These are phyloP conservation scores for Saturnia pavonia DNA, from an alignment of 2,888 invertebrate species.

Conservation along the genomic window DNA sequence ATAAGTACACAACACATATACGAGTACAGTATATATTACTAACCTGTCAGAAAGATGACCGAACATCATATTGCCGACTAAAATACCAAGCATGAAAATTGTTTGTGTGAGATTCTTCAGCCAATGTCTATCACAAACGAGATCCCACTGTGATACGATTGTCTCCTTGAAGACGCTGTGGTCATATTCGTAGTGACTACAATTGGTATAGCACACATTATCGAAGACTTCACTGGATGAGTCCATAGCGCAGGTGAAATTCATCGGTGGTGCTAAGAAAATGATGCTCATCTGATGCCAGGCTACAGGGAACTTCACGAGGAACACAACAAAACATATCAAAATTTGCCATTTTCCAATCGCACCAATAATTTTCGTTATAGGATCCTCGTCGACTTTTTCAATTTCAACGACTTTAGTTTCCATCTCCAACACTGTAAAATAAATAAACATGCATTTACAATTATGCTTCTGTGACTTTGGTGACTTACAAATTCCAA, in stretches of 20 bases:
- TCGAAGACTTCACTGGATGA: constrained; percentile 61
- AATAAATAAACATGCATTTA: constrained; percentile 20
- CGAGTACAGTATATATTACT: constrained; percentile 40
- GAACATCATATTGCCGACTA: constrained; percentile 88
- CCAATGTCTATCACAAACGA: constrained; percentile 85
- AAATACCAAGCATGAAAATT: constrained; percentile 89
- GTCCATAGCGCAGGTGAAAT: constrained; percentile 77
- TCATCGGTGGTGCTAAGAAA: constrained; percentile 86
- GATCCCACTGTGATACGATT: constrained; percentile 88
- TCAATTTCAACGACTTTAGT: constrained; percentile 54
- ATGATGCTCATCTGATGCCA: constrained; percentile 92
- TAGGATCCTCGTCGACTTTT: constrained; percentile 78
- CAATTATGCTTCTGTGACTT: background rate
- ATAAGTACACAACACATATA: background rate
- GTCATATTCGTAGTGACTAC: constrained; percentile 83
- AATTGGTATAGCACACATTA: constrained; percentile 77
- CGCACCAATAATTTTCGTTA: constrained; percentile 86
- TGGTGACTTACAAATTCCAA: background rate
- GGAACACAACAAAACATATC: constrained; percentile 85
- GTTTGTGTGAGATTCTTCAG: constrained; percentile 89
- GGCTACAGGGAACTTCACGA: constrained; percentile 89
- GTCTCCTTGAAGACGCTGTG: constrained; percentile 86
- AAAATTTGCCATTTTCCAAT: constrained; percentile 89
- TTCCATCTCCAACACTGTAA: constrained; percentile 72
- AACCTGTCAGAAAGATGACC: constrained; percentile 90